Percentiles rank a stretch among this genome's conserved stretches.
Evolutionary conservation across 2,888 invertebrate genomes (phyloP).

Genomic region (Achlya flavicornis): DNA sequence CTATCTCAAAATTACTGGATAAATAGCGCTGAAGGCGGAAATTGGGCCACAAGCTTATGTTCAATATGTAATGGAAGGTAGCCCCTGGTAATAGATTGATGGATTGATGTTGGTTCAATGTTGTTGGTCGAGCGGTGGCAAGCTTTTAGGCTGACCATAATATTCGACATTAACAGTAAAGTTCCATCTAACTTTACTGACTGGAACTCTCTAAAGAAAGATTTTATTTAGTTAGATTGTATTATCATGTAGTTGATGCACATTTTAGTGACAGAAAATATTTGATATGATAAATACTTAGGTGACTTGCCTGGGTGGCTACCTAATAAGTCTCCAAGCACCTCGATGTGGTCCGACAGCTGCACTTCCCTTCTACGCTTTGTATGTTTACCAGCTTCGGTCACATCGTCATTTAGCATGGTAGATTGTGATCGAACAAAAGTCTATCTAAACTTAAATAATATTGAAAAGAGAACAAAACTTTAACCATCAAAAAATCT

Average conservation of each 20-base stretch:
- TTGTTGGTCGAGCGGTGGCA: conserved; percentile 16
- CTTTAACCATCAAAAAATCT: too few species aligned
- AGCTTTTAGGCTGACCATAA: background rate
- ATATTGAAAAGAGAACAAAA: too few species aligned
- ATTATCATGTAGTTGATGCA: background rate
- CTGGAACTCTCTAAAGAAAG: background rate
- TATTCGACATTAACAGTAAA: background rate
- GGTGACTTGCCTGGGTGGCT: too few species aligned
- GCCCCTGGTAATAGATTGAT: conserved; percentile 53
- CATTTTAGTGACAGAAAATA: too few species aligned
- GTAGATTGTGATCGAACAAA: too few species aligned
- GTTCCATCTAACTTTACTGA: background rate
- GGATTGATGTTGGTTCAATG: conserved; percentile 38
- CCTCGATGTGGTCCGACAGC: too few species aligned
- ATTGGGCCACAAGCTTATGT: conserved; percentile 26
- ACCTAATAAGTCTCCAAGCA: too few species aligned
- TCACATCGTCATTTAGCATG: too few species aligned
- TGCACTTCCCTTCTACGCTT: too few species aligned
- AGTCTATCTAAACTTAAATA: too few species aligned
- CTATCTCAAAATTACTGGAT: background rate
- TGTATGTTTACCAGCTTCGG: too few species aligned
- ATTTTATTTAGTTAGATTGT: background rate
- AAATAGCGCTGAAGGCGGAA: background rate
- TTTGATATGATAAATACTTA: too few species aligned
- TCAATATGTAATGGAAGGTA: conserved; percentile 44